Evolutionary conservation across 1,140 invertebrate genomes (phyloP).

Genomic region (Leptopilina boulardi): DNA sequence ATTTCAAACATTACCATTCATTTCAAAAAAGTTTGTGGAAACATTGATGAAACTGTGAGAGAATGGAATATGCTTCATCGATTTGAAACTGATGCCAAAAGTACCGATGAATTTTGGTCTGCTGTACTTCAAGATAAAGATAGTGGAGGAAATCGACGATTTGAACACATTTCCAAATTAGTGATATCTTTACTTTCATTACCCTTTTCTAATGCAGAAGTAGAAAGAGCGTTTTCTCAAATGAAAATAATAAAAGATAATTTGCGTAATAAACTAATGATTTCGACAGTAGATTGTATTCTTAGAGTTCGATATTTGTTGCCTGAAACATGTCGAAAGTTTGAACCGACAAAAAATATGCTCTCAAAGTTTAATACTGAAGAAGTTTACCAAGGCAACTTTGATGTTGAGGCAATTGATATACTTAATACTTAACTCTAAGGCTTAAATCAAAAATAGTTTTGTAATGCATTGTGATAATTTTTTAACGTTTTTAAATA

Average conservation of each 20-base stretch:
- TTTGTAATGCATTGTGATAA: no score
- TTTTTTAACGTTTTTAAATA: no score
- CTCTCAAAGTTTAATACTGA: conserved; percentile 6
- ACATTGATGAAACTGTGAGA: conserved; percentile 33
- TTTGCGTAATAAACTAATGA: conserved; percentile 39
- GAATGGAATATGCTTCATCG: conserved; percentile 41
- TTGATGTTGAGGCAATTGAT: no score
- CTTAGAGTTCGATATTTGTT: conserved; percentile 30
- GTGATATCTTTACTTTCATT: conserved; percentile 36
- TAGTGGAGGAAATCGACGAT: conserved; percentile 31
- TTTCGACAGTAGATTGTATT: conserved; percentile 35
- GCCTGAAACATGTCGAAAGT: background rate
- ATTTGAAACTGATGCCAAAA: background rate
- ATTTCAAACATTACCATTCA: conserved; percentile 23
- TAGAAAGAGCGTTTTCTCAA: conserved; percentile 47
- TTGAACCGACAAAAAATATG: background rate
- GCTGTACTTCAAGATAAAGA: conserved; percentile 19
- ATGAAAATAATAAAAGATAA: conserved; percentile 50
- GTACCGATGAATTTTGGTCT: conserved; percentile 41
- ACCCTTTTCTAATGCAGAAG: conserved; percentile 46
- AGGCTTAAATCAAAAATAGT: no score
- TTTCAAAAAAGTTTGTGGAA: conserved; percentile 24
- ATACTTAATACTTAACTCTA: no score
- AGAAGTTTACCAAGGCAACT: no score
- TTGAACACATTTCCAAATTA: conserved; percentile 37